Evolutionary conservation across 2,113 vertebrate genomes (phyloP).

Genomic region (Vidua macroura): DNA sequence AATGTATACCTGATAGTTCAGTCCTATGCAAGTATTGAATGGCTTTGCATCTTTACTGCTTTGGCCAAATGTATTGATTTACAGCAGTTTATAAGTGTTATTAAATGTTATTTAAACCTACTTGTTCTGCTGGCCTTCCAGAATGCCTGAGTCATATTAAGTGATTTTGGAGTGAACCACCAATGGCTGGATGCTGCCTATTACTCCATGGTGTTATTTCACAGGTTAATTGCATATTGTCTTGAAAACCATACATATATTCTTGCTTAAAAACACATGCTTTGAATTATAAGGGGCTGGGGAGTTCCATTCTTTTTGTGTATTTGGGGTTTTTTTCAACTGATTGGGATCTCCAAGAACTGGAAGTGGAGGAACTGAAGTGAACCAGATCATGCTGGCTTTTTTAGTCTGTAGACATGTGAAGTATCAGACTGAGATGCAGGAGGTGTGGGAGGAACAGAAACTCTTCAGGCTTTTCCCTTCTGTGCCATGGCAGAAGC

Average conservation of each 20-base stretch:
- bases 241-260: neutral
- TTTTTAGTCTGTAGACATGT: neutral
- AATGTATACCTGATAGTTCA: neutral
- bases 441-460: neutral
- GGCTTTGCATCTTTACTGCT: neutral
- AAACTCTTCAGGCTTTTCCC: neutral
- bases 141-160: neutral
- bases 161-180: neutral
- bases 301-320: neutral
- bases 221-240: neutral
- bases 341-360: neutral
- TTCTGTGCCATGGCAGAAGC: neutral
- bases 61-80: neutral
- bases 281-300: neutral
- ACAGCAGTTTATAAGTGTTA: neutral
- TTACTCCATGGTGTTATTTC: neutral
- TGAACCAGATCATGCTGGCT: neutral
- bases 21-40: neutral
- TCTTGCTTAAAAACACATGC: neutral
- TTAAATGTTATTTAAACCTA: neutral
- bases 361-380: neutral
- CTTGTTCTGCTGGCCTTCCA: neutral
- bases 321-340: fast-evolving
- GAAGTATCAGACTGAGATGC: neutral
- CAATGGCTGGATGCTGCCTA: neutral